Evolutionary conservation across 2,797 vertebrate genomes (phyloP), one percentile per base, ranked within the genome.

Genomic region (Rallus crepitans): DNA sequence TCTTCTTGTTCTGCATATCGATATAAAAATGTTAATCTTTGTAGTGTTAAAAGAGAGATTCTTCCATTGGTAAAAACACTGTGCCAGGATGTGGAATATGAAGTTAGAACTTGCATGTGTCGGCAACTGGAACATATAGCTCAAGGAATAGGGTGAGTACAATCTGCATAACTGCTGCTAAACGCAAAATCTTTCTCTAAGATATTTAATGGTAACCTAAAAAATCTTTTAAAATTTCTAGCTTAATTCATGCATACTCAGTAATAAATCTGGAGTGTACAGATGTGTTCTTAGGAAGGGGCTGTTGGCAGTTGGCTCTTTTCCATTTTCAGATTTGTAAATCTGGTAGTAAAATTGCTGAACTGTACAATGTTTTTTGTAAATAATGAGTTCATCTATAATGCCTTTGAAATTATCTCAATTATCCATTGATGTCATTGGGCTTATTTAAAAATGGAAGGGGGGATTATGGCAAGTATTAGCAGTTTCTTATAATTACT

Each of bases 101-200:
- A 99, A 98, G 99, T 99, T 71, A 98, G 99, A 96, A 98, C 98
- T 84, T 99, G 98, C 85, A 99, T 99, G 98, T 99, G 99, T 96
- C 98, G 97, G 70, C 99, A 99, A 42, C 97, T 99, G 97, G 99
- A 99, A 97, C 98, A 97, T 87, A 98, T 99, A 90, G 99, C 99
- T 96, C 98, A 98, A 95, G 99, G 98, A 75, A 96, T 98, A 82
- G 99, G 99, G 99, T 99, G 98, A 98, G 98, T 97, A 61, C 28
- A 88, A 23, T 82, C 92, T 94, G 30, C 31, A 8, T 86, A 68
- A 76, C 37, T 80, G 48, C 70, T 90, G 56, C 48, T 78, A 47
- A 82, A 77, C 4, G 15, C 52, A 93, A 70, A 91, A 20, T 69
- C 15, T 79, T 55, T 24, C 53, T 72, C 42, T 70, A 24, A 84